Base-by-base conservation (phyloP, 64 coral and sea anemone genomes). In the Montipora sp. region DNA sequence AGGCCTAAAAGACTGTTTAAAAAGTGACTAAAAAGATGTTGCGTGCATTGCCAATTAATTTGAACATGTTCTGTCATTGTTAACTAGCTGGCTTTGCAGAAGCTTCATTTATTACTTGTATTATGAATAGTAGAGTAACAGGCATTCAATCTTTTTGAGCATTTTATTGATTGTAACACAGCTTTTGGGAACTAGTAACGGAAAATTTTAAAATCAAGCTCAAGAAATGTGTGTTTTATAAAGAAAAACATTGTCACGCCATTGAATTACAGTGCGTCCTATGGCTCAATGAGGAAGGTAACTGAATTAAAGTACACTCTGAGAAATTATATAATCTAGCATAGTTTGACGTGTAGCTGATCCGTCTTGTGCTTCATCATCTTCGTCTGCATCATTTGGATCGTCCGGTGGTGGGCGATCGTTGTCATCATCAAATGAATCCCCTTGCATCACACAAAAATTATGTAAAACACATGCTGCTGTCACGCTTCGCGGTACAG, bases 21-120 rank as follows among this genome's bases (percentile, higher is more conserved):
- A 77, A 77, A 77, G 75, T 47, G 75, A 77, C 43, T 77, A 45
- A 77, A 70, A 70, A 70, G 66, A 20, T 70, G 66, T 70, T 70
- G 66, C 66, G 4, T 69, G 66, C 66, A 69, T 69, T 69, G 66
- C 66, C 66, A 0, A 70, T 70, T 70, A 70, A 70, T 70, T 70
- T 70, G 66, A 18, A 70, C 66, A 70, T 70, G 66, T 20, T 70
- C 66, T 70, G 66, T 70, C 18, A 19, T 70, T 70, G 66, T 70
- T 18, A 70, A 70, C 66, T 70, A 70, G 66, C 66, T 70, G 66
- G 66, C 66, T 70, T 70, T 16, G 66, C 66, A 21, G 66, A 70
- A 70, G 19, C 66, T 70, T 70, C 66, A 70, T 70, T 55, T 55
- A 55, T 55, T 55, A 55, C 9, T 55, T 55, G 51, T 55, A 55